These are phyloP conservation scores for Apistogramma diplotaenia DNA, from an alignment of 2,113 vertebrate genomes.

Conservation along the genomic window DNA sequence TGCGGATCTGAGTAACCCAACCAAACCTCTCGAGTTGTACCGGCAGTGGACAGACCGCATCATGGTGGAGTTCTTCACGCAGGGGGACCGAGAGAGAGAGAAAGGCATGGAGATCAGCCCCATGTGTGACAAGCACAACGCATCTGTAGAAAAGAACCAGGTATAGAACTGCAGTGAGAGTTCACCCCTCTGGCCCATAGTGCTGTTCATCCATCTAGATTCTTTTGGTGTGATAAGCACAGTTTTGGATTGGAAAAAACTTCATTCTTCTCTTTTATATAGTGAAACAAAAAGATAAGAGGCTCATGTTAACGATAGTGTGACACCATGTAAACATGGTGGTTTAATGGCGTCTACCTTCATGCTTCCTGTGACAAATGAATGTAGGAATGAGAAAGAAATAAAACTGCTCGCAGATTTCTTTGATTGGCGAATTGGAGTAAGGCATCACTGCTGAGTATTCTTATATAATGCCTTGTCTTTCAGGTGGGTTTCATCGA, in stretches of 20 bases:
- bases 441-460: neutral
- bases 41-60: constrained; percentile 89
- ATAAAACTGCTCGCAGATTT: neutral
- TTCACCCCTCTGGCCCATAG: neutral
- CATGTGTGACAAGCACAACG: constrained; percentile 92
- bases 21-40: constrained; percentile 89
- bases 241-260: neutral
- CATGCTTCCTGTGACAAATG: neutral
- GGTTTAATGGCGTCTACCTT: neutral
- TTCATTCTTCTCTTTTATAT: neutral
- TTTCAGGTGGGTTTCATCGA: constrained; percentile 91
- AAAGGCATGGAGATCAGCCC: constrained; percentile 92
- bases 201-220: neutral
- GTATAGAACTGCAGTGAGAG: constrained; percentile 51
- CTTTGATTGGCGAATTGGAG: neutral
- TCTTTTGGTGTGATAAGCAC: neutral
- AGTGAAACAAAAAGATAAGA: neutral
- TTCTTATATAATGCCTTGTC: neutral
- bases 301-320: neutral
- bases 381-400: neutral
- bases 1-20: constrained; percentile 91
- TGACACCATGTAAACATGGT: neutral
- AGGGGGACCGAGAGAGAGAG: constrained; percentile 87
- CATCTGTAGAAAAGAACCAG: constrained; percentile 92
- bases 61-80: constrained; percentile 91